Conservation (phyloP, 2,797 vertebrate species). For the Emys orbicularis region DNA sequence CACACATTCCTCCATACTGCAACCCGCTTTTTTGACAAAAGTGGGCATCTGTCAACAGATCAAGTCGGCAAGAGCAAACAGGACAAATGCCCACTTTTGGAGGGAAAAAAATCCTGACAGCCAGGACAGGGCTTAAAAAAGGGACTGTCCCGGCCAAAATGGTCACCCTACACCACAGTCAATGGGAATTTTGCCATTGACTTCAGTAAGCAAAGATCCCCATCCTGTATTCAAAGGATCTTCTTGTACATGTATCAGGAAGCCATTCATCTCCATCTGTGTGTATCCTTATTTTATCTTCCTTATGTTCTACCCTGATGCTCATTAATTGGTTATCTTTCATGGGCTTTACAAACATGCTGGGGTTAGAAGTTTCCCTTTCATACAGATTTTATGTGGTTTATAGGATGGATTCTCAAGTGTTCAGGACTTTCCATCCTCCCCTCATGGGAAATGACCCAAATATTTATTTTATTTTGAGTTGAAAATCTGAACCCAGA, state of each 20-base stretch:
- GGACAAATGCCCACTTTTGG: too few species aligned
- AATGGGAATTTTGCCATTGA: background rate
- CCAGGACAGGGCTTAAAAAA: too few species aligned
- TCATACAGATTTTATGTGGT: background rate
- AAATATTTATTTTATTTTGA: conserved; percentile 38
- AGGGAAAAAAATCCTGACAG: too few species aligned
- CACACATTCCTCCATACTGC: too few species aligned
- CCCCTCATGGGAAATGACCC: conserved; percentile 61
- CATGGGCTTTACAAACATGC: background rate
- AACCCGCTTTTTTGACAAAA: too few species aligned
- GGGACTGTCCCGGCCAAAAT: too few species aligned
- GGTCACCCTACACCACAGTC: background rate
- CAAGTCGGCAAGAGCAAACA: too few species aligned
- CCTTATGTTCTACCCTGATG: background rate
- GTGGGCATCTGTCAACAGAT: too few species aligned
- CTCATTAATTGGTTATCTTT: background rate
- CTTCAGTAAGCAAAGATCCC: background rate
- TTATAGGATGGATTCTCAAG: conserved; percentile 17
- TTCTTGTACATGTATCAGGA: background rate
- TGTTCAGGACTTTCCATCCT: conserved; percentile 16
- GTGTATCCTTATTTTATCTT: background rate
- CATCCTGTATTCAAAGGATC: background rate
- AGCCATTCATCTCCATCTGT: background rate
- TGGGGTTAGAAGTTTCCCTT: background rate
- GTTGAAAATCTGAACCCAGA: conserved; percentile 48